Evolutionary conservation across 2,113 vertebrate genomes (phyloP).

Genomic region (Neolamprologus modestus): DNA sequence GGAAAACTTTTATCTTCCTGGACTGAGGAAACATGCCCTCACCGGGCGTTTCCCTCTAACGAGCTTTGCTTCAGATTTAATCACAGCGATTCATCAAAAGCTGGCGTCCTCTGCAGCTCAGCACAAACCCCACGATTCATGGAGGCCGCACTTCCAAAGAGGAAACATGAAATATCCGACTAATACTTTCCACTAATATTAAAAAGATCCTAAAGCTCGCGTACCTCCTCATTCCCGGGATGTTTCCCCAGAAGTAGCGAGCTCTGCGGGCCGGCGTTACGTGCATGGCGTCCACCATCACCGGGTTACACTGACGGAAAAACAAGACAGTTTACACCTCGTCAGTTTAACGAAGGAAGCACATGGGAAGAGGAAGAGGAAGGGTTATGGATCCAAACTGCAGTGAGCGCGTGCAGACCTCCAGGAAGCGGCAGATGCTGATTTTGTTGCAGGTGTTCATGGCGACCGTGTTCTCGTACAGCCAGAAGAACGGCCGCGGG

Average conservation of each 20-base stretch:
- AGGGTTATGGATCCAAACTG: not conserved
- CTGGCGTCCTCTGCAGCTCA: not conserved
- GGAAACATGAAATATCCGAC: not conserved
- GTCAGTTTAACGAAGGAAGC: not conserved
- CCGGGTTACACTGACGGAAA: slow-evolving; percentile 85
- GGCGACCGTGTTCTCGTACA: slow-evolving; percentile 91
- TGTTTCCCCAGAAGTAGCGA: slow-evolving; percentile 93
- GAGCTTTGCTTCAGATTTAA: accelerated
- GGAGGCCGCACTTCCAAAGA: not conserved
- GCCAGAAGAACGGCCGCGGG: slow-evolving; percentile 88
- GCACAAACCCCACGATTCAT: too few species aligned
- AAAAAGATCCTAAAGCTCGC: not conserved
- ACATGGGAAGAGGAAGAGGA: accelerated
- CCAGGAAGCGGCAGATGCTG: slow-evolving; percentile 90
- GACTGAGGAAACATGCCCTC: accelerated
- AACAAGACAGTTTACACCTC: not conserved
- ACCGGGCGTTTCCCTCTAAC: accelerated
- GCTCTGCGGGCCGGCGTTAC: slow-evolving; percentile 87
- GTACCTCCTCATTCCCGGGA: slow-evolving; percentile 93
- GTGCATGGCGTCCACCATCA: slow-evolving; percentile 86
- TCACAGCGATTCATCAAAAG: not conserved
- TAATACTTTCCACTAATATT: not conserved
- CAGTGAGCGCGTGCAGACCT: slow-evolving; percentile 65
- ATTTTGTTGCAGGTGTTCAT: slow-evolving; percentile 84
- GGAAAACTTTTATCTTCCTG: not conserved